These are phyloP conservation scores for Coracias cyanogaster DNA, from an alignment of 2,797 vertebrate genomes.

Conservation along the genomic window DNA sequence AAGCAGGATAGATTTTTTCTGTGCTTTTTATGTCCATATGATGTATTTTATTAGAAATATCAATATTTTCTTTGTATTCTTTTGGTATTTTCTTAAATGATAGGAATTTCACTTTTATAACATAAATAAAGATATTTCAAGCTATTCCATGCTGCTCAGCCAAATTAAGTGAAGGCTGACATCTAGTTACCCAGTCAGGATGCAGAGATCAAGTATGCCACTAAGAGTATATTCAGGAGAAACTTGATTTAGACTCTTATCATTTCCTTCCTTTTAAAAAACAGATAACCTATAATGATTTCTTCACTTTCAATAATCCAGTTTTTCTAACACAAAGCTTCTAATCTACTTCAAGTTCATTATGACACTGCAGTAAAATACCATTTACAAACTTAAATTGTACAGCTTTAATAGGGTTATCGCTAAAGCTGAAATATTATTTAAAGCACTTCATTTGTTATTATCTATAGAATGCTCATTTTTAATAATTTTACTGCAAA, in stretches of 20 bases:
- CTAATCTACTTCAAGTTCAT: background rate
- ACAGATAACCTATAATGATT: background rate
- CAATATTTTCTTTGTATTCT: background rate
- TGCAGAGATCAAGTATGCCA: background rate
- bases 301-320: background rate
- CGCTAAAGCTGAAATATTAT: background rate
- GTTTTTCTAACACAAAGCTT: background rate
- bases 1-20: background rate
- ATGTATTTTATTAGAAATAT: background rate
- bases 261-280: background rate
- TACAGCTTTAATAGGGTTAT: background rate
- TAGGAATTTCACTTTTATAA: background rate
- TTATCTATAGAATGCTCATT: conserved; percentile 22
- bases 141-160: background rate
- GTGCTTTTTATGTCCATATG: background rate
- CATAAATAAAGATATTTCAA: background rate
- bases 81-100: background rate
- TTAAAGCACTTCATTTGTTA: background rate
- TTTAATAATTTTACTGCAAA: conserved; percentile 42
- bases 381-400: conserved; percentile 21
- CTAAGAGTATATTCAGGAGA: background rate
- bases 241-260: background rate
- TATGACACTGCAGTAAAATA: conserved; percentile 18
- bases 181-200: background rate
- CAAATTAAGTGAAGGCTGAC: background rate